phyloP scores from a whole-genome alignment of 2,113 vertebrate species.

The Ammodytes marinus region DNA sequence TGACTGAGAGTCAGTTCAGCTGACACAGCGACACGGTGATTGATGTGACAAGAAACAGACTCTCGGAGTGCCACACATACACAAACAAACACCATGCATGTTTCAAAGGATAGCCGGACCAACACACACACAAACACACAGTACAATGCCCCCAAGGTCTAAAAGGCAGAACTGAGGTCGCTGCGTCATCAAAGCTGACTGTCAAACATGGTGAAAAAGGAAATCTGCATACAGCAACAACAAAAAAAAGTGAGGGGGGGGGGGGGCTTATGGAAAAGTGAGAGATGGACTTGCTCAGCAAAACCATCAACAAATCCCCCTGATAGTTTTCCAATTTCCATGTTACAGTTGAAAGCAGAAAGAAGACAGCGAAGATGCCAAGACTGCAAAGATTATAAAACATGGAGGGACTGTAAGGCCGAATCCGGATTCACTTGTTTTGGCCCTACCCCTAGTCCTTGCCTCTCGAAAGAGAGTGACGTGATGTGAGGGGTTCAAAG shows the following conservation, averaged over 20 bases:
- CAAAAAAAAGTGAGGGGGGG: constrained; percentile 15
- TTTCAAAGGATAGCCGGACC: constrained; percentile 26
- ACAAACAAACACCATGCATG: constrained; percentile 23
- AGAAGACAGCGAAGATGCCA: constrained; percentile 5
- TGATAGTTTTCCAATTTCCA: constrained; percentile 48
- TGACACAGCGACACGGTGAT: constrained; percentile 36
- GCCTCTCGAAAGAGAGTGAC: no score
- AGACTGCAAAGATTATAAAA: constrained; percentile 21
- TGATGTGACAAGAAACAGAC: constrained; percentile 57
- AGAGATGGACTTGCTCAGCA: constrained; percentile 42
- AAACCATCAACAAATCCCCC: constrained; percentile 13
- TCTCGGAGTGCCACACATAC: constrained; percentile 25
- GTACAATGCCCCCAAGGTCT: constrained; percentile 14
- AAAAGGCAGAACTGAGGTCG: constrained; percentile 53
- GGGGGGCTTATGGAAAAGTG: not conserved
- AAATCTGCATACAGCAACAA: constrained; percentile 44
- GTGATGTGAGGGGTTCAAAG: no score
- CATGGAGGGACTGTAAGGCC: constrained; percentile 16
- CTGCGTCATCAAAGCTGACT: constrained; percentile 66
- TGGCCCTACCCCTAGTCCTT: no score
- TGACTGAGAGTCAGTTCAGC: constrained; percentile 13
- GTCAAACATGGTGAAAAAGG: constrained; percentile 52
- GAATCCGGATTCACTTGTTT: no score
- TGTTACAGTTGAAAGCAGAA: constrained; percentile 15
- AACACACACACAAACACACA: constrained; percentile 47